Percentiles rank a stretch among this genome's conserved stretches.
Conservation (phyloP, 2,113 vertebrate genomes). For the Scalopus aquaticus region DNA sequence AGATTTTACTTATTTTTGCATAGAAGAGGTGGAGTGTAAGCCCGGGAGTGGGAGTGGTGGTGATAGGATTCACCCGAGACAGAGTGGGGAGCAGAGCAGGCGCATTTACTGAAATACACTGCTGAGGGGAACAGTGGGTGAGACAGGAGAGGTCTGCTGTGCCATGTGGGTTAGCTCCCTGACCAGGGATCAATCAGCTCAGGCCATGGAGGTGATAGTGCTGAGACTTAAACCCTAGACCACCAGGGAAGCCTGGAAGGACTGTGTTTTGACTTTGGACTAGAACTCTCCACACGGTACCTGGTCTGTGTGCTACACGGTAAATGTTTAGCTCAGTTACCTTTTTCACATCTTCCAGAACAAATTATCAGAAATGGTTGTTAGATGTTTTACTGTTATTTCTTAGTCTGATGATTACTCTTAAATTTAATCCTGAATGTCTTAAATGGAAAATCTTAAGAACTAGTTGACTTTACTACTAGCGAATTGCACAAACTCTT, state of each 20-base stretch:
- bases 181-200: no score
- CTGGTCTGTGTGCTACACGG: background rate
- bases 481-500: background rate
- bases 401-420: background rate
- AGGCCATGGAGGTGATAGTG: no score
- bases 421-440: conserved; percentile 13
- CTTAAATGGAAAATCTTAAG: background rate
- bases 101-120: no score
- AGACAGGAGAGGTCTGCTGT: no score
- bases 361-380: conserved; percentile 10
- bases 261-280: background rate
- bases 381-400: background rate
- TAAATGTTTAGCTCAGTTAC: background rate
- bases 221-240: no score
- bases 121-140: no score
- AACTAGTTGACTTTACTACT: conserved; percentile 19
- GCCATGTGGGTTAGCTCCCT: no score
- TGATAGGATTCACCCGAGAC: background rate
- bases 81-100: no score
- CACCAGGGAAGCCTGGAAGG: no score
- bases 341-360: background rate
- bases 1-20: no score
- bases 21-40: no score
- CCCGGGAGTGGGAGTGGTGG: no score
- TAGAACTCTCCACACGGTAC: background rate